Evolutionary conservation across 2,113 vertebrate species (phyloP).

Genomic region (Lethenteron reissneri): DNA sequence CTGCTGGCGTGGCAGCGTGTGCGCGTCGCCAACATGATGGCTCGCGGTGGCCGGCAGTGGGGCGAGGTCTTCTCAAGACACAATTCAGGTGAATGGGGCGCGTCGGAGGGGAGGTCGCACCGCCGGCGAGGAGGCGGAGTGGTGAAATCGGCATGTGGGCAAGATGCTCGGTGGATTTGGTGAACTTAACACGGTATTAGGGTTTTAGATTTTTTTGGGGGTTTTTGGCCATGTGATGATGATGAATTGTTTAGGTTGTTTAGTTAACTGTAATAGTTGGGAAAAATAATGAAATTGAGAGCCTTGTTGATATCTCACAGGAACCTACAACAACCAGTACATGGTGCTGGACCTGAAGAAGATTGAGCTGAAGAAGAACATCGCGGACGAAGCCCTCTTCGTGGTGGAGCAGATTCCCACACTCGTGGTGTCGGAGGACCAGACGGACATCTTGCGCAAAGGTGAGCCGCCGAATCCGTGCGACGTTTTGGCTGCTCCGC

Average conservation of each 20-base stretch:
- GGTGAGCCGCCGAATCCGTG: constrained; percentile 22
- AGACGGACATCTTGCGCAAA: constrained; percentile 45
- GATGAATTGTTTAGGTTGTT: too few species aligned
- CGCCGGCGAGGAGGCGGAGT: too few species aligned
- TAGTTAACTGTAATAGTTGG: too few species aligned
- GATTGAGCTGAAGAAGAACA: constrained; percentile 27
- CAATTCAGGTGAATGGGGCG: constrained; percentile 45
- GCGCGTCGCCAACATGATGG: constrained; percentile 53
- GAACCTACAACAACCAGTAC: constrained; percentile 79
- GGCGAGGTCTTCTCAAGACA: constrained; percentile 37
- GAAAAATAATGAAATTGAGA: too few species aligned
- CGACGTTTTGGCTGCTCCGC: too few species aligned
- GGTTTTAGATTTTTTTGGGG: too few species aligned
- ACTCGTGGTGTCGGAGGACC: constrained; percentile 56
- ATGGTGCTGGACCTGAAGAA: constrained; percentile 64
- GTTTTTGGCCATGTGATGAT: too few species aligned
- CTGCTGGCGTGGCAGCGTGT: constrained; percentile 71
- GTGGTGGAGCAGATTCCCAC: constrained; percentile 68
- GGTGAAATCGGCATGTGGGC: too few species aligned
- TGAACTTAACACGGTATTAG: too few species aligned
- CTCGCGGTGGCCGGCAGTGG: constrained; percentile 37
- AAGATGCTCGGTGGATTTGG: too few species aligned
- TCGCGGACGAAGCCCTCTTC: constrained; percentile 39
- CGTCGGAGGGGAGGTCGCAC: too few species aligned
- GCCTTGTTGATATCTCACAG: constrained; percentile 16